phyloP scores from a whole-genome alignment of 2,888 invertebrate genomes.

The Drosophila trichaetosa region DNA sequence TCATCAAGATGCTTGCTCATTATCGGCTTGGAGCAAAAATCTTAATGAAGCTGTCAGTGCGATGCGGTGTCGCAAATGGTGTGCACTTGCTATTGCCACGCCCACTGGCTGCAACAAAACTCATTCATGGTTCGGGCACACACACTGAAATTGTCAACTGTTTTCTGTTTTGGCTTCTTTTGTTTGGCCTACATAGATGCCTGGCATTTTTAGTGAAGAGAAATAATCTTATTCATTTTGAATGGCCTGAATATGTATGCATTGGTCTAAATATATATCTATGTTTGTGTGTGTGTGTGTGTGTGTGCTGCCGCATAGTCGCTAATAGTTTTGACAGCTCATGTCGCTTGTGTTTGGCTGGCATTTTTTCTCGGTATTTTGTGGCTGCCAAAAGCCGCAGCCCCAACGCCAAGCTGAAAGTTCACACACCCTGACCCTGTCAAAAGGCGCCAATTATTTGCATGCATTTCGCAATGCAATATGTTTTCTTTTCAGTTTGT shows the following conservation, averaged over 20 bases:
- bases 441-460: constrained; percentile 60
- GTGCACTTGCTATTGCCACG: constrained; percentile 61
- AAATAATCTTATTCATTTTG: constrained; percentile 72
- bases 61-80: constrained; percentile 62
- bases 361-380: constrained; percentile 50
- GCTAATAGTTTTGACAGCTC: constrained; percentile 77
- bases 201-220: constrained; percentile 71
- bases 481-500: constrained; percentile 1
- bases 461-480: constrained; percentile 48
- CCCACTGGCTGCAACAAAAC: constrained; percentile 34
- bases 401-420: constrained; percentile 33
- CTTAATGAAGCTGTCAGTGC: constrained; percentile 75
- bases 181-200: constrained; percentile 69
- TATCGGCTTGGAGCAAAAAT: constrained; percentile 51
- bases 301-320: constrained; percentile 36
- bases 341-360: constrained; percentile 68
- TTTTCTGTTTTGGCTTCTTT: constrained; percentile 40
- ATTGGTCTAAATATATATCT: not conserved
- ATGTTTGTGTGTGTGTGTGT: constrained; percentile 18
- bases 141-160: constrained; percentile 55
- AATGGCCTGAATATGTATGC: constrained; percentile 61
- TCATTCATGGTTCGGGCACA: constrained; percentile 57
- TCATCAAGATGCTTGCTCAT: constrained; percentile 42
- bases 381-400: constrained; percentile 40
- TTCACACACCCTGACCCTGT: constrained; percentile 62